Conservation (phyloP, 2,888 invertebrate genomes). For the Hydraecia micacea region DNA sequence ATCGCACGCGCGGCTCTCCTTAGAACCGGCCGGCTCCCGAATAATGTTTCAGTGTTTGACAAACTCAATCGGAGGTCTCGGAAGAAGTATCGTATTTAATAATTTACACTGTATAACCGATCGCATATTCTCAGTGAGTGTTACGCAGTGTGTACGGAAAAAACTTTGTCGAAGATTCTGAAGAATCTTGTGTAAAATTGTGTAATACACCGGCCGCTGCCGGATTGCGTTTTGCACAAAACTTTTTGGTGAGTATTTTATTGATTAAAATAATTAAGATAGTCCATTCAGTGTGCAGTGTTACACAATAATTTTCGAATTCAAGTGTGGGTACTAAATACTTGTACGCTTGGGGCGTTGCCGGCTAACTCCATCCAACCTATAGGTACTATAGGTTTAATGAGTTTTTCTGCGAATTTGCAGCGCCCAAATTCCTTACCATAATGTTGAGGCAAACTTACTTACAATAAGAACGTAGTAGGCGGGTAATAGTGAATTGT, state of each 20-base stretch:
- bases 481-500: constrained; percentile 11
- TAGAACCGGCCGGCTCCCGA: constrained; percentile 89
- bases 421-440: constrained; percentile 79
- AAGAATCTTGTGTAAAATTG: constrained; percentile 90
- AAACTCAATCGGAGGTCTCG: constrained; percentile 90
- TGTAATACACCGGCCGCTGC: constrained; percentile 88
- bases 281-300: constrained; percentile 35
- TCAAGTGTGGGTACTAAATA: constrained; percentile 63
- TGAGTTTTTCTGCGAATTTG: constrained; percentile 83
- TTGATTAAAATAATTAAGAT: constrained; percentile 55
- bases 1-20: constrained; percentile 88
- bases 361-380: constrained; percentile 75
- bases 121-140: constrained; percentile 90
- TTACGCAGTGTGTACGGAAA: constrained; percentile 90
- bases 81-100: constrained; percentile 89
- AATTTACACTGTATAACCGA: constrained; percentile 89
- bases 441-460: constrained; percentile 53
- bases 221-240: constrained; percentile 89
- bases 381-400: constrained; percentile 71
- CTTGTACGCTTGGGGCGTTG: constrained; percentile 81
- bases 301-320: constrained; percentile 46
- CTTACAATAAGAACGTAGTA: constrained; percentile 1
- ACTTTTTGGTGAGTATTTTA: constrained; percentile 85
- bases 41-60: constrained; percentile 91
- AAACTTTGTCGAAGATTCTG: constrained; percentile 91